phyloP scores from a whole-genome alignment of 2,797 vertebrate genomes.

The Anguilla marmorata region DNA sequence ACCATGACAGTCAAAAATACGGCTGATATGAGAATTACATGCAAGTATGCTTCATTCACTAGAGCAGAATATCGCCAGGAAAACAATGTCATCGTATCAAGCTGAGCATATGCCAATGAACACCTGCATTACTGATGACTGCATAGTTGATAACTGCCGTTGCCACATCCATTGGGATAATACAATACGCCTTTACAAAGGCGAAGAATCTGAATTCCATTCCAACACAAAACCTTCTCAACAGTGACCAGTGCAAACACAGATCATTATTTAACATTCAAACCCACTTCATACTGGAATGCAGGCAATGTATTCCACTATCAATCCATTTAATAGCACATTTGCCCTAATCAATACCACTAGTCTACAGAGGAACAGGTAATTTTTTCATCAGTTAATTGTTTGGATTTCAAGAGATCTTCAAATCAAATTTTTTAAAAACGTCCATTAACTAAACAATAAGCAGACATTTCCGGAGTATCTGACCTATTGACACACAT shows the following conservation, averaged over 20 bases:
- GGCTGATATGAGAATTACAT: neutral
- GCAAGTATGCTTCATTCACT: neutral
- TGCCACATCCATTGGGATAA: neutral
- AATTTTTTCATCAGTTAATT: neutral
- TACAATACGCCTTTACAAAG: neutral
- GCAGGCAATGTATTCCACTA: neutral
- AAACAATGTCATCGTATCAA: neutral
- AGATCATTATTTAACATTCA: neutral
- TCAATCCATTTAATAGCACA: neutral
- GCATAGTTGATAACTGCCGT: constrained; percentile 2
- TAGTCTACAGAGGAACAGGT: neutral
- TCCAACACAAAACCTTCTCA: neutral
- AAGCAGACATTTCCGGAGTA: neutral
- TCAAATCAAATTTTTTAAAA: neutral
- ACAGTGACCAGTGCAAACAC: neutral
- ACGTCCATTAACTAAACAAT: neutral
- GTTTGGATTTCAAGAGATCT: neutral
- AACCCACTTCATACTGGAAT: neutral
- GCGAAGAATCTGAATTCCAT: neutral
- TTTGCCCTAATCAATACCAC: neutral
- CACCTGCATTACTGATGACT: constrained; percentile 10
- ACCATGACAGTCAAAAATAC: neutral
- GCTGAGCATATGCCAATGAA: neutral
- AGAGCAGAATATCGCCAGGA: neutral
- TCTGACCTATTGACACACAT: constrained; percentile 24